Conservation (phyloP, 2,113 vertebrate species). For the Caracal caracal region DNA sequence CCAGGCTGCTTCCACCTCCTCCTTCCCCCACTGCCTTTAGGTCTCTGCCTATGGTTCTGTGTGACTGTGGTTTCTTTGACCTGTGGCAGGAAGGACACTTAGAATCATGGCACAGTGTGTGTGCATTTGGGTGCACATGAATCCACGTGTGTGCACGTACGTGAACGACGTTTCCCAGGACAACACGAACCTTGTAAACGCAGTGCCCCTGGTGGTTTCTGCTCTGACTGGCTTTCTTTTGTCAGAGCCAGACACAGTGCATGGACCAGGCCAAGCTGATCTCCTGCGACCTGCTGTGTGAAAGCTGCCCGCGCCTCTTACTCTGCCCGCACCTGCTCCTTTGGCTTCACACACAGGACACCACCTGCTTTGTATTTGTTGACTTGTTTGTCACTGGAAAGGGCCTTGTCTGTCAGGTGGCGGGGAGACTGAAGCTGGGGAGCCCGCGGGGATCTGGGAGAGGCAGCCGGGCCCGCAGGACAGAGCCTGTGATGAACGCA, state of each 20-base stretch:
- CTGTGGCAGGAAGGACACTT: not conserved
- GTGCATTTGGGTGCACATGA: not conserved
- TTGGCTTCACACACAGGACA: not conserved
- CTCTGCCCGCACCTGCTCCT: not conserved
- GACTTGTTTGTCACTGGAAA: not conserved
- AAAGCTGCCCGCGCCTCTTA: no score
- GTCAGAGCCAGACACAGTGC: not conserved
- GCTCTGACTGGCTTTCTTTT: not conserved
- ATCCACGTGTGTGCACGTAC: fast-evolving
- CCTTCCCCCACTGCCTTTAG: not conserved
- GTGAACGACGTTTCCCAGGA: not conserved
- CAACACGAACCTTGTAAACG: not conserved
- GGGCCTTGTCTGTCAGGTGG: no score
- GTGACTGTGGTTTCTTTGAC: not conserved
- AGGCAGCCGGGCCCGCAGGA: not conserved
- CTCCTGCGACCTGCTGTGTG: not conserved
- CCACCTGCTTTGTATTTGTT: not conserved
- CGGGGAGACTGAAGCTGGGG: not conserved
- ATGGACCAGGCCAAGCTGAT: not conserved
- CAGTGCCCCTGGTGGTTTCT: not conserved
- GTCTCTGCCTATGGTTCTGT: not conserved
- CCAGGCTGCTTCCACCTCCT: not conserved
- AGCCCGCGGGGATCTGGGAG: not conserved
- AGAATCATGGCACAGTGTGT: no score
- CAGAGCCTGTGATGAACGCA: not conserved